A percentile compares a stretch with the other conserved stretches of the same genome.
These are phyloP conservation scores for Oxystoma pomonae DNA, from an alignment of 2,888 invertebrate species.

Conservation along the genomic window DNA sequence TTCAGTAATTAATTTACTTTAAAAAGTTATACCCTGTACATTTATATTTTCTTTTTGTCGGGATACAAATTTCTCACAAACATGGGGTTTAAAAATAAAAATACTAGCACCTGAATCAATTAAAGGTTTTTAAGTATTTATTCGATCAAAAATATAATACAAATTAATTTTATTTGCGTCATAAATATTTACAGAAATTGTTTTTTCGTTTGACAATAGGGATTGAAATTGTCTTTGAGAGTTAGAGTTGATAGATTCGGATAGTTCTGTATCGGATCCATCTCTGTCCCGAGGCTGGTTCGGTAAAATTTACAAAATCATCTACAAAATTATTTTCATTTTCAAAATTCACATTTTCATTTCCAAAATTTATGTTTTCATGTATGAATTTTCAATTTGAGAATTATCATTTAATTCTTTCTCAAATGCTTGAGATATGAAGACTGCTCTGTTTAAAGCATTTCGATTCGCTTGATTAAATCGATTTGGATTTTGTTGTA, in stretches of 20 bases:
- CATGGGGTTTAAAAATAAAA: background rate
- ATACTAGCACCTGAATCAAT: background rate
- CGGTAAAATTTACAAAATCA: background rate
- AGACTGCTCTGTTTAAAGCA: no score
- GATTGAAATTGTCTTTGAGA: background rate
- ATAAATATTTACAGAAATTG: background rate
- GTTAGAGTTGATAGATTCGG: background rate
- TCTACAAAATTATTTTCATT: background rate
- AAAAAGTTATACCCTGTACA: conserved; percentile 15
- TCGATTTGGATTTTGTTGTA: no score
- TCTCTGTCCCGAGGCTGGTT: background rate
- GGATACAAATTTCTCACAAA: background rate
- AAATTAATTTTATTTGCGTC: no score
- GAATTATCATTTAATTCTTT: no score
- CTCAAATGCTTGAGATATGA: no score
- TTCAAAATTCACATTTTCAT: background rate
- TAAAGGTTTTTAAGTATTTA: background rate
- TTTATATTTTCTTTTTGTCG: no score
- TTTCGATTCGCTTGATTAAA: no score
- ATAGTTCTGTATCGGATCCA: background rate
- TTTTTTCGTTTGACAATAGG: background rate
- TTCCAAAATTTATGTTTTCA: no score
- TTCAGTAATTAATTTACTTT: conserved; percentile 11
- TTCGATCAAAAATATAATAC: no score
- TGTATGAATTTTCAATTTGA: no score